These are phyloP conservation scores for Tragelaphus scriptus DNA, from an alignment of 2,113 vertebrate genomes.

Conservation along the genomic window DNA sequence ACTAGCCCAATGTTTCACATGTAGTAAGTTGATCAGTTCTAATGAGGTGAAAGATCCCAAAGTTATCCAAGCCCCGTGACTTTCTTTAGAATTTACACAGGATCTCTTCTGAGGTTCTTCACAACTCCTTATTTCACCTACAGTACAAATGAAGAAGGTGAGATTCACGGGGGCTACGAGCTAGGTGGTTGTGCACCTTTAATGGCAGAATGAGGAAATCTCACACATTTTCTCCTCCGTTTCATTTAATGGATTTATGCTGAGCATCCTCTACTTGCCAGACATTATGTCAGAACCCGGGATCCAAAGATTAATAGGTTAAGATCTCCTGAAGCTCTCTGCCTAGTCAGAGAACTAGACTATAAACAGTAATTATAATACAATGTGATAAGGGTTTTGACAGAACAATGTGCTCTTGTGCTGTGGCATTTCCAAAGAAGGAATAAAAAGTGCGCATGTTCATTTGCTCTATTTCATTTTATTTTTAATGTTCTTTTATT, in stretches of 20 bases:
- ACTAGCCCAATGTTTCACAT: neutral
- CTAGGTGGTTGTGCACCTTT: neutral
- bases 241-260: neutral
- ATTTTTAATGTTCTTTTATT: conserved; percentile 31
- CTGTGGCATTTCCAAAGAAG: conserved; percentile 34
- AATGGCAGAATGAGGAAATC: neutral
- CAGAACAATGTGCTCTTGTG: neutral
- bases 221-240: neutral
- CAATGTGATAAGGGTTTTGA: conserved; percentile 27
- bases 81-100: neutral
- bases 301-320: conserved; percentile 22
- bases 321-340: conserved; percentile 31
- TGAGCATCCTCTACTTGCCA: neutral
- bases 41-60: neutral
- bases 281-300: conserved; percentile 24
- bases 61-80: neutral
- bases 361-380: conserved; percentile 54
- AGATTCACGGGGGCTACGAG: neutral
- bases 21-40: neutral
- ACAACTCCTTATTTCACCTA: neutral
- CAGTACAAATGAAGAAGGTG: neutral
- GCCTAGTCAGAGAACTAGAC: conserved; percentile 19
- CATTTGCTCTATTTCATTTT: conserved; percentile 38
- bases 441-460: neutral
- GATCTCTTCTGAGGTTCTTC: neutral